Evolutionary conservation across 2,888 invertebrate genomes (phyloP).

Genomic region (Tridacna gigas): DNA sequence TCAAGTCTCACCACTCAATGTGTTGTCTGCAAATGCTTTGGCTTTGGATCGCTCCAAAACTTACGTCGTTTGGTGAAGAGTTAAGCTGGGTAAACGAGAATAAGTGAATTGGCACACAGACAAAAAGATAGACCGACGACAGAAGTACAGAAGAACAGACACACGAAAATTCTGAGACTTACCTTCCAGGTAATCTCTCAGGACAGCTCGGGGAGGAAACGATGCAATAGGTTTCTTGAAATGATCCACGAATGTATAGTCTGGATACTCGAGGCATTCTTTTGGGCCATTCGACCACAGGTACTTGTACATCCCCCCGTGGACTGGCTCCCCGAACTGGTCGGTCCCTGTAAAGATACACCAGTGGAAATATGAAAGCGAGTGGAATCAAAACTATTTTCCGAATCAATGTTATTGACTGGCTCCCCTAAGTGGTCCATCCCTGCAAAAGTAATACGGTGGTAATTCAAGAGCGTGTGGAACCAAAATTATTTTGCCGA

Average conservation of each 20-base stretch:
- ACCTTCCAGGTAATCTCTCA: constrained; percentile 60
- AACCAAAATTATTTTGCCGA: too few relatives aligned
- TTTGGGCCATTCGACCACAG: constrained; percentile 62
- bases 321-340: constrained; percentile 53
- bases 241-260: constrained; percentile 61
- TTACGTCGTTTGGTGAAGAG: neutral
- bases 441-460: neutral
- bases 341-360: constrained; percentile 46
- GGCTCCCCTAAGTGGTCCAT: too few relatives aligned
- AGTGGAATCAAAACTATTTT: too few relatives aligned
- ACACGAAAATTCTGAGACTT: neutral
- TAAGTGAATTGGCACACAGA: neutral
- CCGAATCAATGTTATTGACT: too few relatives aligned
- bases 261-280: constrained; percentile 58
- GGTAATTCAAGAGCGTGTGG: too few relatives aligned
- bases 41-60: neutral
- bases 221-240: constrained; percentile 58
- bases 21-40: neutral
- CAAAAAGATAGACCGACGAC: neutral
- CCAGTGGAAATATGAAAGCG: too few relatives aligned
- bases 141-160: neutral
- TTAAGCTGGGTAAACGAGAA: neutral
- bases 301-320: constrained; percentile 54
- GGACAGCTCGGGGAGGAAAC: constrained; percentile 52
- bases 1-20: too few relatives aligned